Base-by-base conservation (phyloP, 2,888 invertebrate genomes). In the Ichneumoninae sp. region DNA sequence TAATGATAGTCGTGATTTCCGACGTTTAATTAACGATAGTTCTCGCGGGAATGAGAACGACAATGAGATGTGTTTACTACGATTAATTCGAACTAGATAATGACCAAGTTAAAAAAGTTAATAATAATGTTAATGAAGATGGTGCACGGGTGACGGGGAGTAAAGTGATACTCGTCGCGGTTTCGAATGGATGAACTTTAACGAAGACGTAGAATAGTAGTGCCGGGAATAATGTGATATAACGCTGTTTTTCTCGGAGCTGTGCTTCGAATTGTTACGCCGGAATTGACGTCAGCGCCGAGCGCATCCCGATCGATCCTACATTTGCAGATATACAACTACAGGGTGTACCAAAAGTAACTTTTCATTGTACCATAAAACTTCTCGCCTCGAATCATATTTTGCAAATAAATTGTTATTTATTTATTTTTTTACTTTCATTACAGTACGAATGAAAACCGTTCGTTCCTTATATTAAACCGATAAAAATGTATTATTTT, bases 191-290 rank as follows among this genome's bases (percentile, higher is more conserved):
- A 44, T 26, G 47, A 33, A 65, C 68, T 71, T 82, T 60, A 74
- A 78, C 66, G 80, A 80, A 71, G 70, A 84, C 76, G 81, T 88
- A 86, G 85, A 73, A 54, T 86, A 86, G 86, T 83, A 78, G 57
- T 85, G 82, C 83, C 86, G 88, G 90, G 90, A 91, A 91, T 91
- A 91, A 93, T 93, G 92, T 93, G 92, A 93, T 92, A 92, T 91
- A 90, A 89, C 86, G 90, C 90, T 92, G 92, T 93, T 93, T 92
- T 90, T 88, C 89, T 90, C 90, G 91, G 90, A 92, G 93, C 92
- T 92, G 92, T 89, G 92, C 93, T 93, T 90, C 90, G 90, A 89
- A 87, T 91, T 91, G 91, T 92, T 92, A 90, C 88, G 86, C 87
- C 87, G 88, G 85, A 88, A 79, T 85, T 87, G 87, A 83, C 85